Conservation (phyloP, 2,113 vertebrate genomes). For the Polypterus bichir region DNA sequence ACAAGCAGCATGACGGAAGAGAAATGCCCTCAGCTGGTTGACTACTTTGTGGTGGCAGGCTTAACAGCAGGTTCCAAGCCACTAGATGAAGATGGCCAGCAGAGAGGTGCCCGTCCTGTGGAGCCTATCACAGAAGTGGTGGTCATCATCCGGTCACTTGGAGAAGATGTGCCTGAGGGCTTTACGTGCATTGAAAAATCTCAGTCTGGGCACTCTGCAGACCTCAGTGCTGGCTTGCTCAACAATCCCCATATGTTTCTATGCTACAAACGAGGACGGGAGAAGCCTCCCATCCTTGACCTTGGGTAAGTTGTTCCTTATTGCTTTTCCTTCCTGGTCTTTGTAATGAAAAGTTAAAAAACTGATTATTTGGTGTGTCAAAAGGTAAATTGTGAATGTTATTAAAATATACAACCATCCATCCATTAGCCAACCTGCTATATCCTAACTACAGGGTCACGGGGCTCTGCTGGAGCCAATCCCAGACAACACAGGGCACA, state of each 20-base stretch:
- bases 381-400: neutral
- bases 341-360: too few species aligned
- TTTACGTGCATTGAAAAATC: conserved; percentile 90
- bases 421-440: too few species aligned
- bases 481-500: too few species aligned
- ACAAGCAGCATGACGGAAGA: conserved; percentile 74
- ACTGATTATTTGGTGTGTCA: too few species aligned
- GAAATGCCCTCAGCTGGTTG: conserved; percentile 83
- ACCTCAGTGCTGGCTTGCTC: conserved; percentile 76
- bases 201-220: conserved; percentile 64
- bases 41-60: conserved; percentile 88
- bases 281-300: conserved; percentile 76
- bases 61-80: conserved; percentile 50
- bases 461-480: too few species aligned
- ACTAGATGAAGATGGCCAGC: conserved; percentile 59
- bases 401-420: too few species aligned
- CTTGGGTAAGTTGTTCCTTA: conserved; percentile 52
- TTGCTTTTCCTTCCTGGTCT: too few species aligned
- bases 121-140: conserved; percentile 80
- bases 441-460: too few species aligned
- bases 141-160: conserved; percentile 70
- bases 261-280: conserved; percentile 74
- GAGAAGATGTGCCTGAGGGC: conserved; percentile 84
- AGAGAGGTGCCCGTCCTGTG: conserved; percentile 41
- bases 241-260: conserved; percentile 83